A percentile compares a stretch with the other conserved stretches of the same genome.
Evolutionary conservation across 1,140 invertebrate genomes (phyloP).

Genomic region (Lucilia cuprina): DNA sequence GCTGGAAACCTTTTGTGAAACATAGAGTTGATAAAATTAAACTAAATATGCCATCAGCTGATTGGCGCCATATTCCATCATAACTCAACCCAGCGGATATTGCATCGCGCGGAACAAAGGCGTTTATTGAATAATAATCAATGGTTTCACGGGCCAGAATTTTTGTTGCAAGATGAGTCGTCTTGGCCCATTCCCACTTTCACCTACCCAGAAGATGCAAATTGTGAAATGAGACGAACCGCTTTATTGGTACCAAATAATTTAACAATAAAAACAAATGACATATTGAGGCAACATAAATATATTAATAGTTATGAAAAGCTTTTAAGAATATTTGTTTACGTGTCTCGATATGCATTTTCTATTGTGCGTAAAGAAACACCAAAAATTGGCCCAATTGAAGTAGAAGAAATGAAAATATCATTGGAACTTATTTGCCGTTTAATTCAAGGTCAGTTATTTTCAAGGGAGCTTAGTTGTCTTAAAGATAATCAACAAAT

Average conservation of each 20-base stretch:
- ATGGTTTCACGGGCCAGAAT: constrained; percentile 57
- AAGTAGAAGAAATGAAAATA: background rate
- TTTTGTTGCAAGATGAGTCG: background rate
- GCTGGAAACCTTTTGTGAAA: background rate
- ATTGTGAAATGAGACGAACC: background rate
- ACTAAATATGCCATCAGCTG: background rate
- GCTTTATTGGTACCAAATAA: too few relatives aligned
- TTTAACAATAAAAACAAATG: too few relatives aligned
- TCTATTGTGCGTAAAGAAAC: background rate
- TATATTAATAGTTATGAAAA: background rate
- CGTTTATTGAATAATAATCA: constrained; percentile 41
- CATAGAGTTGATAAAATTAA: background rate
- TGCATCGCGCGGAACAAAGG: constrained; percentile 41
- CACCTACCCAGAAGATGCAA: background rate
- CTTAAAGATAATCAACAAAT: background rate
- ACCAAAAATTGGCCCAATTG: background rate
- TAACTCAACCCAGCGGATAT: constrained; percentile 51
- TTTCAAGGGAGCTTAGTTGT: background rate
- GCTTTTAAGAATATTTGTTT: background rate
- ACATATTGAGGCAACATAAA: background rate
- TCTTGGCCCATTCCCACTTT: background rate
- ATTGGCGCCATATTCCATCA: constrained; percentile 46
- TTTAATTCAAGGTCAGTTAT: background rate
- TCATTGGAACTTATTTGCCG: too few relatives aligned
- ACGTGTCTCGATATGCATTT: background rate